These are phyloP conservation scores for Drosophila stalkeri DNA, from an alignment of 2,888 invertebrate genomes.

Conservation along the genomic window DNA sequence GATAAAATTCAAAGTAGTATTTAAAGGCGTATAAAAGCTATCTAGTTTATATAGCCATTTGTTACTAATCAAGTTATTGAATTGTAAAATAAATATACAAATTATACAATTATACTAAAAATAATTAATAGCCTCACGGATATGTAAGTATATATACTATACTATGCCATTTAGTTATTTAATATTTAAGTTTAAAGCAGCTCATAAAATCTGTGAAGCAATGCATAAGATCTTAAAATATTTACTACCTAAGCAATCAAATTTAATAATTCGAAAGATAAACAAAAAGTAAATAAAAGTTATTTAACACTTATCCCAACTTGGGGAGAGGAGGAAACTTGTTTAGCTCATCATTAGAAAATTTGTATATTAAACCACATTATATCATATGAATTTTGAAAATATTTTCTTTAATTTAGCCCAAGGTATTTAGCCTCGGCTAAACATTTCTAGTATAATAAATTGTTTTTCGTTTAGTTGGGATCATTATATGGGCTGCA, in stretches of 20 bases:
- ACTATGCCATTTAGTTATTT: too few relatives aligned
- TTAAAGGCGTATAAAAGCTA: too few relatives aligned
- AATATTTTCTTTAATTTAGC: background rate
- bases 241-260: background rate
- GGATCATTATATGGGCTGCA: background rate
- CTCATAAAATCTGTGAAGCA: background rate
- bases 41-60: too few relatives aligned
- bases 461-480: conserved; percentile 44
- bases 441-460: conserved; percentile 39
- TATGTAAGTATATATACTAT: too few relatives aligned
- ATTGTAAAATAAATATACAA: too few relatives aligned
- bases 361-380: background rate
- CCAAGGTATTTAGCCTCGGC: background rate
- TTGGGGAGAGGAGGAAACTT: background rate
- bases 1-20: too few relatives aligned
- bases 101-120: too few relatives aligned
- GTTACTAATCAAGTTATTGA: too few relatives aligned
- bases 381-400: background rate
- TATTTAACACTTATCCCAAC: background rate
- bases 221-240: background rate
- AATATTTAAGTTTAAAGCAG: too few relatives aligned
- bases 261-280: background rate
- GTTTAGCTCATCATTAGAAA: background rate
- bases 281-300: background rate
- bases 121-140: too few relatives aligned